phyloP scores from a whole-genome alignment of 2,113 vertebrate species.

The Lepus europaeus region DNA sequence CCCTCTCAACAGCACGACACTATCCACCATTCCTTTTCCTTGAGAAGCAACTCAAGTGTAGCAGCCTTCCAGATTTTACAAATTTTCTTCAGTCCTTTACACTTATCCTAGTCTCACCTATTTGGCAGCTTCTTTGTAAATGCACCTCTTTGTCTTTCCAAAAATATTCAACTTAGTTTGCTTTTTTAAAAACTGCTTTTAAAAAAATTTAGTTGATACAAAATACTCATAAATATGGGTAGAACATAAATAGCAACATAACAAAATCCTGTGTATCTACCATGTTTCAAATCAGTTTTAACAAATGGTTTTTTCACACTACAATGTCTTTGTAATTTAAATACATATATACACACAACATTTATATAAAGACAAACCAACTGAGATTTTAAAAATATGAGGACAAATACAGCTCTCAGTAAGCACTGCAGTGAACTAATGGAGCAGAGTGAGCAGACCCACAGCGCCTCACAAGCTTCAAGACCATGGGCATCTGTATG shows the following conservation, averaged over 20 bases:
- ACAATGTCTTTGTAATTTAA: slow-evolving; percentile 28
- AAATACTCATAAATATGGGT: slow-evolving; percentile 33
- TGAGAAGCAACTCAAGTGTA: slow-evolving; percentile 30
- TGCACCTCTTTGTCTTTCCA: slow-evolving; percentile 29
- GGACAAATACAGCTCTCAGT: slow-evolving; percentile 14
- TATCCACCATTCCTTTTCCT: not conserved
- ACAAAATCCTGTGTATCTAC: not conserved
- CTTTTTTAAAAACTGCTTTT: slow-evolving; percentile 6
- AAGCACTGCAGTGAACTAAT: slow-evolving; percentile 6
- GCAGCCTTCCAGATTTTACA: not conserved
- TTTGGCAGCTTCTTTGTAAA: slow-evolving; percentile 23
- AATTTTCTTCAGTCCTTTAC: slow-evolving; percentile 32
- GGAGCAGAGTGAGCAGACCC: not conserved
- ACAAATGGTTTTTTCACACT: not conserved
- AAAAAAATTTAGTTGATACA: slow-evolving; percentile 31
- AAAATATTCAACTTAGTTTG: slow-evolving; percentile 19
- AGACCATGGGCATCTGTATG: not conserved
- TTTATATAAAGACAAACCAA: slow-evolving; percentile 10
- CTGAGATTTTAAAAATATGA: not conserved
- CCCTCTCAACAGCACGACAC: not conserved
- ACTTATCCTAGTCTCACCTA: not conserved
- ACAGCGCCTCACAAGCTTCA: not conserved
- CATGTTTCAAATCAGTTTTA: slow-evolving; percentile 55
- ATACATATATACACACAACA: slow-evolving; percentile 16
- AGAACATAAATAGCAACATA: slow-evolving; percentile 16